Evolutionary conservation across 2,888 invertebrate genomes (phyloP).

Genomic region (Drosophila quinaria): DNA sequence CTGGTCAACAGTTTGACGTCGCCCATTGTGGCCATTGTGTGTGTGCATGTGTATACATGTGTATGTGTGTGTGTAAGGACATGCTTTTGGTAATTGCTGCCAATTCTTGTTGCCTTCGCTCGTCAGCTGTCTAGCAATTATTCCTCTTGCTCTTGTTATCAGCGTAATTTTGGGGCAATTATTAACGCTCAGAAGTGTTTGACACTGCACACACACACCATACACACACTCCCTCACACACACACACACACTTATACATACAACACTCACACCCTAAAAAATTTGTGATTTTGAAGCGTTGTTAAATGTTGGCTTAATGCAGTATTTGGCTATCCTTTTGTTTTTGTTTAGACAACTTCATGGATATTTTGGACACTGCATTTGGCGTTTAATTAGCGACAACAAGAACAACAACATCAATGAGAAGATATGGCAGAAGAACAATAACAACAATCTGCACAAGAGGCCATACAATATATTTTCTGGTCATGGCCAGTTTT

Average conservation of each 20-base stretch:
- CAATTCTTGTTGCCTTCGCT: slow-evolving; percentile 29
- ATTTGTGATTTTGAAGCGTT: slow-evolving; percentile 20
- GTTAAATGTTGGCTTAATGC: slow-evolving; percentile 37
- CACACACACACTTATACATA: background rate
- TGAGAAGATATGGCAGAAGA: background rate
- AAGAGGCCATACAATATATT: slow-evolving; percentile 5
- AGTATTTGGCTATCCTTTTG: slow-evolving; percentile 14
- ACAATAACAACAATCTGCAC: slow-evolving; percentile 5
- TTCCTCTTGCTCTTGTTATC: slow-evolving; percentile 61
- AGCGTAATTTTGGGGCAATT: slow-evolving; percentile 64
- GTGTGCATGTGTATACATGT: slow-evolving; percentile 24
- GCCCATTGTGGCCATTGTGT: slow-evolving; percentile 34
- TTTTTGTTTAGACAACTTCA: slow-evolving; percentile 9
- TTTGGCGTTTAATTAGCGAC: slow-evolving; percentile 14
- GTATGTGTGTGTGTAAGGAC: slow-evolving; percentile 30
- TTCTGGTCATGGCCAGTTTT: slow-evolving; percentile 5
- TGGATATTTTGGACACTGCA: slow-evolving; percentile 10
- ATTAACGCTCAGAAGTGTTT: slow-evolving; percentile 55
- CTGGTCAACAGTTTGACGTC: slow-evolving; percentile 50
- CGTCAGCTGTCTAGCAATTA: slow-evolving; percentile 53
- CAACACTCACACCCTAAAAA: background rate
- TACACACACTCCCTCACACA: no score
- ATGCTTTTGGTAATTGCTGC: slow-evolving; percentile 55
- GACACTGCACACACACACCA: slow-evolving; percentile 19
- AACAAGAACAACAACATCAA: background rate